Conservation (phyloP, 2,797 vertebrate species). For the Eutrigla gurnardus region DNA sequence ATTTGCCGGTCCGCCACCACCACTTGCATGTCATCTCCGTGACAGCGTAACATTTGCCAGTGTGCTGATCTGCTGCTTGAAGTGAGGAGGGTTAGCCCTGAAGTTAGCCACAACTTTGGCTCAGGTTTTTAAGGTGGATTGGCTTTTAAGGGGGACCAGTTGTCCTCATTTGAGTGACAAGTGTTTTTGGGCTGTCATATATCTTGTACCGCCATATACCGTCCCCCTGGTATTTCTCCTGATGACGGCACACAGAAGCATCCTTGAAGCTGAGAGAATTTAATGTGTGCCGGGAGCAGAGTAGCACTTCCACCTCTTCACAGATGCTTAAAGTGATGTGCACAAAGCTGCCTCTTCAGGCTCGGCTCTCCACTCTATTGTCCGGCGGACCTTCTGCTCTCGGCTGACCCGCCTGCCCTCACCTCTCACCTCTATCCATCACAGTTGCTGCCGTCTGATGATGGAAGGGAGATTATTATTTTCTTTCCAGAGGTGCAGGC, state of each 20-base stretch:
- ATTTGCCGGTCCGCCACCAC: too few species aligned
- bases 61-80: too few species aligned
- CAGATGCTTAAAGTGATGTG: constrained; percentile 46
- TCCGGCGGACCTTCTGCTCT: constrained; percentile 54
- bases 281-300: constrained; percentile 39
- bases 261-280: constrained; percentile 41
- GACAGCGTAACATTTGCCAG: too few species aligned
- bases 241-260: constrained; percentile 16
- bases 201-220: too few species aligned
- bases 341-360: constrained; percentile 31
- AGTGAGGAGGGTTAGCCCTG: too few species aligned
- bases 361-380: constrained; percentile 47
- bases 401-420: constrained; percentile 50
- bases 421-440: constrained; percentile 67
- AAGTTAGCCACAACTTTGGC: too few species aligned
- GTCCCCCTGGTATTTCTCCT: neutral
- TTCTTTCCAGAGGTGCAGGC: constrained; percentile 37
- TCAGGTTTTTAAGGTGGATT: too few species aligned
- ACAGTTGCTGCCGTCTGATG: constrained; percentile 51
- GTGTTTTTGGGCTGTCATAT: too few species aligned
- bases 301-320: constrained; percentile 28
- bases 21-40: too few species aligned
- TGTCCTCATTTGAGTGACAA: neutral
- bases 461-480: constrained; percentile 33
- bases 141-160: neutral